These are phyloP conservation scores for Saccostrea glomerata DNA, from an alignment of 1,140 invertebrate species.

Conservation along the genomic window DNA sequence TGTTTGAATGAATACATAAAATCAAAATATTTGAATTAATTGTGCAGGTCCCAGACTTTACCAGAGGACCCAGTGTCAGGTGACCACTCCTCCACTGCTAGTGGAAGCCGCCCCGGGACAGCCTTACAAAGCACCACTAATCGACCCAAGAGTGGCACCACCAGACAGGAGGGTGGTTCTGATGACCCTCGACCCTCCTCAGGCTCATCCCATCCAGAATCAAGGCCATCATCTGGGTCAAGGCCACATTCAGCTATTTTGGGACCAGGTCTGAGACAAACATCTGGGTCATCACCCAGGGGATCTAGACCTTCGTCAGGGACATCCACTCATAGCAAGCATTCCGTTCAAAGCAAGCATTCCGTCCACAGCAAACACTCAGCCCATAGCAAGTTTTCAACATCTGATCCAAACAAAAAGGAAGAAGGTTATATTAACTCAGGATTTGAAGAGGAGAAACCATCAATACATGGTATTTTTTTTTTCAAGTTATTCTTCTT, in stretches of 20 bases:
- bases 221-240: background rate
- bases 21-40: background rate
- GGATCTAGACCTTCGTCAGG: conserved; percentile 49
- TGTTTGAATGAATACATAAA: background rate
- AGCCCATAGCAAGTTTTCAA: background rate
- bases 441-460: conserved; percentile 44
- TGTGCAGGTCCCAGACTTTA: background rate
- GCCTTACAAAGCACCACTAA: background rate
- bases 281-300: conserved; percentile 4
- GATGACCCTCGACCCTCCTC: background rate
- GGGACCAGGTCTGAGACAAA: background rate
- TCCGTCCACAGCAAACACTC: background rate
- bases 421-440: conserved; percentile 32
- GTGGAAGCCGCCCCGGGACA: background rate
- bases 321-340: background rate
- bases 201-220: conserved; percentile 16
- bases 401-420: background rate
- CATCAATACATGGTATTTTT: conserved; percentile 30
- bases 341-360: no score
- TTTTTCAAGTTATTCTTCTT: no score
- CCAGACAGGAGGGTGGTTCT: background rate
- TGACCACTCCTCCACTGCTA: background rate
- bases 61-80: background rate
- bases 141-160: background rate
- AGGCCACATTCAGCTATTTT: conserved; percentile 3